Base-by-base conservation (phyloP, 2,888 invertebrate genomes). In the Andrena fulva region DNA sequence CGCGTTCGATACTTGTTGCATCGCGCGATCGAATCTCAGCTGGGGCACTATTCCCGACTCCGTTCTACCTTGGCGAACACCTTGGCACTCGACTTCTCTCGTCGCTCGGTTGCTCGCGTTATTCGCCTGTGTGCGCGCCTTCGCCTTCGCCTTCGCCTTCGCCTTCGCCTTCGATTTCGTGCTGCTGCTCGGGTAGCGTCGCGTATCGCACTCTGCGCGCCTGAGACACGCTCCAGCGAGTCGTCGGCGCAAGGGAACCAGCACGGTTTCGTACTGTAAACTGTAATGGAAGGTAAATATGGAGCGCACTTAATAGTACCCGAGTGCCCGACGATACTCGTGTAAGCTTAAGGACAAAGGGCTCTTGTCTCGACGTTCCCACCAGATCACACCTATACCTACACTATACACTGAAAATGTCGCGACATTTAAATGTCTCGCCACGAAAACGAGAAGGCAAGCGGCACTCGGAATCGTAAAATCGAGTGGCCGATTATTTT, bases 351-450 rank as follows among this genome's bases (percentile, higher is more conserved):
- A 8, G 8, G 20, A 6, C 20, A 54, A n/a, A 54, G 7, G 8
- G 6, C 8, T 20, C n/a, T 52, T 7, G 8, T 54, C 62, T 62
- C 66, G 66, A 29, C 52, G 67, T 50, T 56, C 35, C n/a, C 35
- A n/a, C n/a, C 16, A 1, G 24, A 42, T 42, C 42, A 42, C 42
- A 42, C 42, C 42, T 12, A 42, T 4, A 5, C 42, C 24, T 52
- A 20, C 7, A 2, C 20, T 52, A 8, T n/a, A 52, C 52, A 12
- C 5, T n/a, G 60, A 70, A 79, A 60, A 77, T 59, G 31, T 54
- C 70, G 80, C 64, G 77, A 74, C 71, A 74, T 80, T 83, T 77
- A 74, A 83, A 74, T 74, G 59, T 48, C 59, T 73, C 69, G 27
- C 27, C 27, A 35, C 64, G 3, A 64, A 48, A 64, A 64, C 12